Conservation (phyloP, 2,888 invertebrate species). For the Trachelus troglodyta region DNA sequence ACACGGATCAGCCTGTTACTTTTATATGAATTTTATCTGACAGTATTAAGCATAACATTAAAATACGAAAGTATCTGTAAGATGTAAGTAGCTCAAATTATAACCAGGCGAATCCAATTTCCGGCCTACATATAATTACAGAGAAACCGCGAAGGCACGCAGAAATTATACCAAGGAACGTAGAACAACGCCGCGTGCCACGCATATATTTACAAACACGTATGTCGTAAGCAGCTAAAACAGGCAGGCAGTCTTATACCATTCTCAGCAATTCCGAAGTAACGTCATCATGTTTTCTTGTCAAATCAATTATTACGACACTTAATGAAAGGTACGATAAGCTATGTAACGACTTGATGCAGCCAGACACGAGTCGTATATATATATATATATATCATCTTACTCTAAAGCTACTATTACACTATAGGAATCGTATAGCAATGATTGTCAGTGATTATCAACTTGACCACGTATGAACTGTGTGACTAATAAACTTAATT, state of each 20-base stretch:
- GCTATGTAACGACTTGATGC: not conserved
- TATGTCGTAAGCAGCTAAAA: not conserved
- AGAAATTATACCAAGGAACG: not conserved
- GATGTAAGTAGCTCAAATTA: not conserved
- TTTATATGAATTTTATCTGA: not conserved
- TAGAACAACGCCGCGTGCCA: not conserved
- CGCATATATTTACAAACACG: not conserved
- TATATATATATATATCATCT: not conserved
- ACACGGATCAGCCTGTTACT: not conserved
- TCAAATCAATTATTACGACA: not conserved
- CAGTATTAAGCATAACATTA: not conserved
- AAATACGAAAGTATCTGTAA: not conserved
- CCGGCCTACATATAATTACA: not conserved
- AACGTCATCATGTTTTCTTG: not conserved
- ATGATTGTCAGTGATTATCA: conserved; percentile 22
- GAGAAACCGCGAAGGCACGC: not conserved
- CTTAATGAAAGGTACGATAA: not conserved
- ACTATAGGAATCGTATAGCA: not conserved
- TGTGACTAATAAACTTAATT: conserved; percentile 35
- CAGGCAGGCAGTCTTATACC: not conserved
- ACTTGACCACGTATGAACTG: conserved; percentile 30
- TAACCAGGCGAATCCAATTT: not conserved
- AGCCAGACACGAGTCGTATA: not conserved
- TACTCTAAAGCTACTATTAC: too few relatives aligned
- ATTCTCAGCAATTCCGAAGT: not conserved